A percentile compares a stretch with the other conserved stretches of the same genome.
Conservation (phyloP, 2,797 vertebrate species). For the Pseudomugil tenellus region DNA sequence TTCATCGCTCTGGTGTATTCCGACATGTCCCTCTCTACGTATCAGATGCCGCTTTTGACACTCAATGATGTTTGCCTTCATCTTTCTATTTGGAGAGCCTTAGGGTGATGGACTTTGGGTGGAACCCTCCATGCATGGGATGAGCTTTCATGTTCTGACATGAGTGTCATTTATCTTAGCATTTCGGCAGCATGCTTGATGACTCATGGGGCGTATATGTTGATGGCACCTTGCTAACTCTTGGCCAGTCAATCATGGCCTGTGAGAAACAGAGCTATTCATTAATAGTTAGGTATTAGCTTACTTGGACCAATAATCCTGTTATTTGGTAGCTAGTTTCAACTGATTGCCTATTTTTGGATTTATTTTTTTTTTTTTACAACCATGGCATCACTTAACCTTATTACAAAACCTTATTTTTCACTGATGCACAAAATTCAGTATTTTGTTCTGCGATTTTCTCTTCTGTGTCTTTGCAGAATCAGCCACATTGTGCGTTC, state of each 20-base stretch:
- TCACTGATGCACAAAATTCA: too few relatives aligned
- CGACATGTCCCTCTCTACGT: not conserved
- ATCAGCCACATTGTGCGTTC: too few relatives aligned
- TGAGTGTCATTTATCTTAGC: not conserved
- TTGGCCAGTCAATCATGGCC: not conserved
- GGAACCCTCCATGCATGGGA: not conserved
- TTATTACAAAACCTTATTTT: too few relatives aligned
- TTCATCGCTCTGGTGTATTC: not conserved
- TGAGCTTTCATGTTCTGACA: not conserved
- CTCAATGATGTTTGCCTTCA: not conserved
- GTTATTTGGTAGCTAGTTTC: too few relatives aligned
- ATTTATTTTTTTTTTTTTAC: too few relatives aligned
- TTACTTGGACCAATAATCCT: too few relatives aligned
- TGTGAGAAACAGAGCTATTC: not conserved
- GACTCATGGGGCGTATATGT: not conserved
- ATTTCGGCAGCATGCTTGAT: not conserved
- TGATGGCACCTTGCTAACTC: not conserved
- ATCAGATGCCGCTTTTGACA: not conserved
- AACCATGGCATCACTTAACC: too few relatives aligned
- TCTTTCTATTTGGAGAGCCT: conserved; percentile 8
- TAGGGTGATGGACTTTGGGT: not conserved
- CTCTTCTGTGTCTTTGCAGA: too few relatives aligned
- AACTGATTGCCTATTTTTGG: too few relatives aligned
- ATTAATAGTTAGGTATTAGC: too few relatives aligned
- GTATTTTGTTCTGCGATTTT: too few relatives aligned